Evolutionary conservation across 2,888 invertebrate species (phyloP), one percentile per base, ranked within the genome.

Genomic region (Xylota segnis): DNA sequence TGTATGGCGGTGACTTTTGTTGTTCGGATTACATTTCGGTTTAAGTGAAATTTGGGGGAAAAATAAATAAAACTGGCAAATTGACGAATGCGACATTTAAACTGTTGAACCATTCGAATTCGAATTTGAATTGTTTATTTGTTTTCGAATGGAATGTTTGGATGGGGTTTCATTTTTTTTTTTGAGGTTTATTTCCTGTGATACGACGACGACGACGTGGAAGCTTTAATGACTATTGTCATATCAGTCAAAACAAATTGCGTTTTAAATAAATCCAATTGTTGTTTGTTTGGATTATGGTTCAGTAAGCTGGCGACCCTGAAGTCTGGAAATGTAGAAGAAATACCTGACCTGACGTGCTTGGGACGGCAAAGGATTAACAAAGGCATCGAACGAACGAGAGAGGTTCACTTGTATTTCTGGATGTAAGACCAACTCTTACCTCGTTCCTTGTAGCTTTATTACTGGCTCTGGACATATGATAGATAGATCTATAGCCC

Each of bases 41-140:
- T 9, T 37, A 23, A 23, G 23, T 18, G 7, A 58, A 37, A 18
- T 54, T 54, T n/a, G n/a, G 29, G 16, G 16, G 40, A 37, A 43
- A 59, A 59, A 40, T 43, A 59, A 59, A 59, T 27, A 59, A 37
- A 58, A 37, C 18, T 12, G 58, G 37, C 16, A 58, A 58, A 37
- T 37, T 18, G 58, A 37, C 37, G 32, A 34, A 18, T 37, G 58
- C n/a, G 34, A 37, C 37, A 58, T 58, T 37, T 40, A 58, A 23
- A 37, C 18, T 37, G 37, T 18, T 58, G 23, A 59, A n/a, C 23
- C 40, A 23, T 10, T 6, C 23, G 5, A 34, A 23, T 10, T 6
- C 23, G 5, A 34, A 58, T 58, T 58, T 58, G 18, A 58, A 58
- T 37, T 59, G 23, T 59, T 59, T 59, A 43, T 59, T 59, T 40